phyloP scores from a whole-genome alignment of 1,140 invertebrate species.

The Potamilus streckersoni region DNA sequence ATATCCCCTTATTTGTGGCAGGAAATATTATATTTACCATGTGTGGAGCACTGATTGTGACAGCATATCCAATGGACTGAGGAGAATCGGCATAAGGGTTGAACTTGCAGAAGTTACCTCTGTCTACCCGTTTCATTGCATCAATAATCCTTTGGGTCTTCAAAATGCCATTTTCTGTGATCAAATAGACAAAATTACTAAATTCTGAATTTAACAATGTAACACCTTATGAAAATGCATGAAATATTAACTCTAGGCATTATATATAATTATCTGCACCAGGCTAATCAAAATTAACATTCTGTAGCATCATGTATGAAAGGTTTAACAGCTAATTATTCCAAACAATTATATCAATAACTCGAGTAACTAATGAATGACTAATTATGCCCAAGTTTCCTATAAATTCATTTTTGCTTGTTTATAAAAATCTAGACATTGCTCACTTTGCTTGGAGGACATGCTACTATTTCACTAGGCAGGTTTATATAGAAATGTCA shows the following conservation, averaged over 20 bases:
- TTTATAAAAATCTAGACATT: no score
- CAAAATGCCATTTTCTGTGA: constrained; percentile 88
- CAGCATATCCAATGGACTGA: constrained; percentile 76
- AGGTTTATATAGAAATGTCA: no score
- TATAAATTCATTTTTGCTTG: no score
- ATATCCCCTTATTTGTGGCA: background rate
- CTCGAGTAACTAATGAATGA: background rate
- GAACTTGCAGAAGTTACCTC: constrained; percentile 80
- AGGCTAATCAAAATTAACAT: background rate
- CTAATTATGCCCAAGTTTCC: no score
- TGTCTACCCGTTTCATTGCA: constrained; percentile 88
- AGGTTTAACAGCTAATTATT: background rate
- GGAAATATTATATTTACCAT: constrained; percentile 79
- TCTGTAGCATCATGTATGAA: background rate
- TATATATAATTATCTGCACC: background rate
- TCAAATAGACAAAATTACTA: constrained; percentile 31
- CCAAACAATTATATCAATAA: background rate
- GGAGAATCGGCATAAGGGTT: constrained; percentile 92
- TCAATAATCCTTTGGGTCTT: constrained; percentile 81
- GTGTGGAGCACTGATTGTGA: constrained; percentile 97
- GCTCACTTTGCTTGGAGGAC: no score
- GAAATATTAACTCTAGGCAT: background rate
- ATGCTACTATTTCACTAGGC: no score
- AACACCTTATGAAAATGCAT: background rate
- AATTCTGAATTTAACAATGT: constrained; percentile 9